Percentiles rank a stretch among this genome's conserved stretches.
Conservation (phyloP, 2,113 vertebrate species). For the Rhabdomys dilectus region DNA sequence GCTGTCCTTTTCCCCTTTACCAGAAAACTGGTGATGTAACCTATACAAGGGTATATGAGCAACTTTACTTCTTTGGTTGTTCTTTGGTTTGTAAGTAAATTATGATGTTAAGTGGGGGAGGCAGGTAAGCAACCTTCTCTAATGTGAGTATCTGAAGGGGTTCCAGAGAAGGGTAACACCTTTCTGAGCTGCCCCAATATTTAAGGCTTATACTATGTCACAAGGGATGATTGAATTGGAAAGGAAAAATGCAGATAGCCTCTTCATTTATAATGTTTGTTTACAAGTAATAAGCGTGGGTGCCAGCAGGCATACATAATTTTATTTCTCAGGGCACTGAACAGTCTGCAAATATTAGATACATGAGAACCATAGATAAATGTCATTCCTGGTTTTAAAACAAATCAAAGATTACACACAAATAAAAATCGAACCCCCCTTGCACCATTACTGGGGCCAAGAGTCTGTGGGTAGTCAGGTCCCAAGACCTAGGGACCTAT, state of each 20-base stretch:
- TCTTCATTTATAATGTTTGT: background rate
- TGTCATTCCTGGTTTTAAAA: constrained; percentile 22
- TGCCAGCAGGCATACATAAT: background rate
- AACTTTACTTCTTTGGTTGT: background rate
- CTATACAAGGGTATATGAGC: constrained; percentile 28
- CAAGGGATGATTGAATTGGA: background rate
- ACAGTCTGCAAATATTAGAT: background rate
- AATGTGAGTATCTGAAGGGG: background rate
- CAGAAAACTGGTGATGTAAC: background rate
- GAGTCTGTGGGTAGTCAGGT: background rate
- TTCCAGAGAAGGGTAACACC: background rate
- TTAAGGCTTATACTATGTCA: background rate
- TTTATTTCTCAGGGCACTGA: background rate
- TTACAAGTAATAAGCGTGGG: background rate
- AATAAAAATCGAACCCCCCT: background rate
- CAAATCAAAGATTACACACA: background rate
- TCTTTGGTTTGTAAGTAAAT: constrained; percentile 33
- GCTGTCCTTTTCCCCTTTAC: background rate
- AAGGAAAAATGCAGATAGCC: background rate
- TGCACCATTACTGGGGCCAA: background rate
- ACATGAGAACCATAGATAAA: background rate
- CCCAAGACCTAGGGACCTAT: background rate
- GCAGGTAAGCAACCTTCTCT: background rate
- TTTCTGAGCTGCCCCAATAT: background rate
- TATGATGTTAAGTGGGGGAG: background rate